phyloP scores from a whole-genome alignment of 2,888 invertebrate genomes.

The Philereme transversata region DNA sequence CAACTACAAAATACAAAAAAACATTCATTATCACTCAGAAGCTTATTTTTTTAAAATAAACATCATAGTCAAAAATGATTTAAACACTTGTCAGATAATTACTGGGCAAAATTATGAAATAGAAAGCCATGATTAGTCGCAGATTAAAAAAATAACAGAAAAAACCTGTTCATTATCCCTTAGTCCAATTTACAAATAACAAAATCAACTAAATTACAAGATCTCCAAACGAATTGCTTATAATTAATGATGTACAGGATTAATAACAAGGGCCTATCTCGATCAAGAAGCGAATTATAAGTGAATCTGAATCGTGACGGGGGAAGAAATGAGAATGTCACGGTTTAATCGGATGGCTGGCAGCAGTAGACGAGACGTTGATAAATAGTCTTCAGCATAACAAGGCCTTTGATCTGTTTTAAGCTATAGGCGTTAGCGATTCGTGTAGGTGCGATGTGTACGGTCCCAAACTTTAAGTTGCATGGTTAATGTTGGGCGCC shows the following conservation, averaged over 20 bases:
- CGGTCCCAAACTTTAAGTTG: no score
- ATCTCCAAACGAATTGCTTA: slow-evolving; percentile 41
- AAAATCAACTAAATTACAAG: slow-evolving; percentile 24
- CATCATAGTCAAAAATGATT: no score
- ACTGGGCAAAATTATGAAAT: no score
- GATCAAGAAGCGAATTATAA: slow-evolving; percentile 79
- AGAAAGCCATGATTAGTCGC: no score
- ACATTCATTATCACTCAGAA: no score
- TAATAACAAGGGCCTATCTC: slow-evolving; percentile 58
- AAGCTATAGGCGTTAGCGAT: slow-evolving; percentile 32
- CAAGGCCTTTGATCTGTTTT: slow-evolving; percentile 24
- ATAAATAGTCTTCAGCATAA: slow-evolving; percentile 67
- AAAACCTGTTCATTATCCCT: background rate
- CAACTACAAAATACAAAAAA: no score
- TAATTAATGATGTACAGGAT: slow-evolving; percentile 75
- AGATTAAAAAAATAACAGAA: background rate
- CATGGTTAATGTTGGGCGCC: no score
- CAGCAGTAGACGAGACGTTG: slow-evolving; percentile 68
- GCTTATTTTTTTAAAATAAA: no score
- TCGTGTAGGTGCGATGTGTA: no score
- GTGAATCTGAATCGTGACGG: slow-evolving; percentile 60
- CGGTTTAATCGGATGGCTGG: slow-evolving; percentile 75
- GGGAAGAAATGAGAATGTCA: slow-evolving; percentile 76
- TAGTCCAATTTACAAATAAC: slow-evolving; percentile 6
- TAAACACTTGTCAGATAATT: no score